Percentiles rank a stretch among this genome's conserved stretches.
Evolutionary conservation across 2,113 vertebrate genomes (phyloP).

Genomic region (Bufo bufo): DNA sequence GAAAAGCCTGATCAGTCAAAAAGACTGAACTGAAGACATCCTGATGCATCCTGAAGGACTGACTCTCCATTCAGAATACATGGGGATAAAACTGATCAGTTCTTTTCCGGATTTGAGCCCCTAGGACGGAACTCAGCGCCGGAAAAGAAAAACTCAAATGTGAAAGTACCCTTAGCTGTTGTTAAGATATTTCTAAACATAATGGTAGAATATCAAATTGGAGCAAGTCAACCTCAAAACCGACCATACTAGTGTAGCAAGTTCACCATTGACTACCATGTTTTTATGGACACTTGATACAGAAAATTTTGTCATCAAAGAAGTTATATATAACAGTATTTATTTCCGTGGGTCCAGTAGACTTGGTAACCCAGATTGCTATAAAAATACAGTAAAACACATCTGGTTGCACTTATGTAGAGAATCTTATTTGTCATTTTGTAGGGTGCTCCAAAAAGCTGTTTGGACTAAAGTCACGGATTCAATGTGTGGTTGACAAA

Average conservation of each 20-base stretch:
- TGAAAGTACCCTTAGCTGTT: too few relatives aligned
- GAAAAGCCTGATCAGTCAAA: too few relatives aligned
- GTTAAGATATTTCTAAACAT: too few relatives aligned
- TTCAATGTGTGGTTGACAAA: constrained; percentile 10
- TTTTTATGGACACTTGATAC: neutral
- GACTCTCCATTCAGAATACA: too few relatives aligned
- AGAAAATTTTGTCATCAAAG: neutral
- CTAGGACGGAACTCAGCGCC: too few relatives aligned
- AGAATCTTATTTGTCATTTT: constrained; percentile 47
- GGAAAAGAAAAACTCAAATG: too few relatives aligned
- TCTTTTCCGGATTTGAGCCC: too few relatives aligned
- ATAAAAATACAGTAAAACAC: neutral
- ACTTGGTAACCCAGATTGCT: neutral
- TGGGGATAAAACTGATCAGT: too few relatives aligned
- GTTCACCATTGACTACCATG: neutral
- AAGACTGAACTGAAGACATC: too few relatives aligned
- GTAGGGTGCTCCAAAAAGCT: constrained; percentile 17
- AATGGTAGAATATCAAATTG: too few relatives aligned
- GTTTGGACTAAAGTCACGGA: constrained; percentile 36
- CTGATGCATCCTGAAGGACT: too few relatives aligned
- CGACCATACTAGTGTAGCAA: neutral
- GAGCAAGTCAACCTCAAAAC: neutral
- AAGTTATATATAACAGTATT: neutral
- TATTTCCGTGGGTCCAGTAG: neutral
- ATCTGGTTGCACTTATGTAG: constrained; percentile 36